Percentiles rank a stretch among this genome's conserved stretches.
These are phyloP conservation scores for Danio jaintianensis DNA, from an alignment of 2,797 vertebrate species.

Conservation along the genomic window DNA sequence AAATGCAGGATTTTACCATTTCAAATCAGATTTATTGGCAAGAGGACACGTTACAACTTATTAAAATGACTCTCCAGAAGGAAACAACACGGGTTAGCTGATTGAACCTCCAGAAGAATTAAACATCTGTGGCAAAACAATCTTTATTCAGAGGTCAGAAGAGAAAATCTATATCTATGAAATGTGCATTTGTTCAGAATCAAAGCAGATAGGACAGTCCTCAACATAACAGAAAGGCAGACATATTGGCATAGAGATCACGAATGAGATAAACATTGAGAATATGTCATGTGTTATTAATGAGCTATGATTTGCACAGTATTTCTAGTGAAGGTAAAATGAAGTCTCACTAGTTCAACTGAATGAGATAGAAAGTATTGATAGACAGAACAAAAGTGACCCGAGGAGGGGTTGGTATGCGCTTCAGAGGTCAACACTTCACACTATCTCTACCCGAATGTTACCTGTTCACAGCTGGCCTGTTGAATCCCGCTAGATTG, in stretches of 20 bases:
- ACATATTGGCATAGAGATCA: conserved; percentile 22
- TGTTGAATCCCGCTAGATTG: conserved; percentile 34
- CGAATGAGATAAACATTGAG: conserved; percentile 22
- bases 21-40: conserved; percentile 50
- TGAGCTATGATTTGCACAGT: conserved; percentile 29
- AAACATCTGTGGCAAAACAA: conserved; percentile 34
- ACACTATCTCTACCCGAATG: conserved; percentile 27
- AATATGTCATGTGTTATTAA: conserved; percentile 36
- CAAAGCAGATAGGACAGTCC: conserved; percentile 38
- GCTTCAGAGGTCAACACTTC: conserved; percentile 22
- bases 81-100: conserved; percentile 19
- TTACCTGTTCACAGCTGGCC: conserved; percentile 35
- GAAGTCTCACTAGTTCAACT: not conserved
- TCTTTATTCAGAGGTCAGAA: conserved; percentile 49
- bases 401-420: not conserved
- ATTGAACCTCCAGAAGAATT: conserved; percentile 41
- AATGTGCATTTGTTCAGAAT: conserved; percentile 55
- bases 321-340: conserved; percentile 12
- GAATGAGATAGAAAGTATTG: not conserved
- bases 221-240: conserved; percentile 38
- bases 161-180: conserved; percentile 48
- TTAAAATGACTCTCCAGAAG: conserved; percentile 50
- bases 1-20: conserved; percentile 44
- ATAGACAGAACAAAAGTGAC: not conserved
- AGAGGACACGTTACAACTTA: conserved; percentile 49